phyloP scores from a whole-genome alignment of 2,888 invertebrate species.

The Yponomeuta evonymella region DNA sequence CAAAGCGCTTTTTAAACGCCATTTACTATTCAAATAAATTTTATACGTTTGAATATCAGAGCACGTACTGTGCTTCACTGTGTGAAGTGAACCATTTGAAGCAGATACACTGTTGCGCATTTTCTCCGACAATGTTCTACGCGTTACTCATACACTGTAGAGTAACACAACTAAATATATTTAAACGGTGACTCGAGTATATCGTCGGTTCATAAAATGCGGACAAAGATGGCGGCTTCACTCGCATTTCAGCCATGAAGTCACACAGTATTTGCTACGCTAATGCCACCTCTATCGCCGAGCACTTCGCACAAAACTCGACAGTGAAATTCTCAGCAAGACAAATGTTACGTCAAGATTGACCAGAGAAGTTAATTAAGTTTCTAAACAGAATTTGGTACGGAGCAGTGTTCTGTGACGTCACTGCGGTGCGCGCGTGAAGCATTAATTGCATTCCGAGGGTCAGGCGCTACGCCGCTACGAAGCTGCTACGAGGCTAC shows the following conservation, averaged over 20 bases:
- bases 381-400: not conserved
- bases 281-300: not conserved
- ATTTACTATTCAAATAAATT: not conserved
- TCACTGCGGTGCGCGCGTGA: not conserved
- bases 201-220: not conserved
- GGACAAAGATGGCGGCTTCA: not conserved
- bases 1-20: not conserved
- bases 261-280: not conserved
- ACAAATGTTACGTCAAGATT: not conserved
- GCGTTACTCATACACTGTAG: slow-evolving; percentile 1
- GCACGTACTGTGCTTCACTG: not conserved
- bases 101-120: not conserved
- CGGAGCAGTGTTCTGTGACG: not conserved
- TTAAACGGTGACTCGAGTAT: not conserved
- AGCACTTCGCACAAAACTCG: not conserved
- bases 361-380: not conserved
- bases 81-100: not conserved
- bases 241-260: not conserved
- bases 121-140: not conserved
- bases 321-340: not conserved
- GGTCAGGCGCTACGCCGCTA: not conserved
- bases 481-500: not conserved
- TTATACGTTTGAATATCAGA: not conserved
- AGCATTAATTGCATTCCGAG: slow-evolving; percentile 2
- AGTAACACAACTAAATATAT: not conserved